phyloP scores from a whole-genome alignment of 2,888 invertebrate genomes.

The Mellilla xanthometata region DNA sequence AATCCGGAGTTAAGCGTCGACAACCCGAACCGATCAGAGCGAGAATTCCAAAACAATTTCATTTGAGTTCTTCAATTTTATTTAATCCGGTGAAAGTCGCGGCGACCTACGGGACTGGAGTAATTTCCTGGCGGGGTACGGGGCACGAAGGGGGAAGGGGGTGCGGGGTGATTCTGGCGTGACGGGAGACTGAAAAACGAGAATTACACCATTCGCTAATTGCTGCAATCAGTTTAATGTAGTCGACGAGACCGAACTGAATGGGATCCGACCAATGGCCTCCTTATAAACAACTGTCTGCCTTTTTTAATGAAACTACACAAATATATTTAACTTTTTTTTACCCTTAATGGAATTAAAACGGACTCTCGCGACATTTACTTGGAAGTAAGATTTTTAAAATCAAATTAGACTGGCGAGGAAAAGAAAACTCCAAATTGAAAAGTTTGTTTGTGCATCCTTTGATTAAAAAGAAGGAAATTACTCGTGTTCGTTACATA shows the following conservation, averaged over 20 bases:
- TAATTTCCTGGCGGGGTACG: slow-evolving; percentile 65
- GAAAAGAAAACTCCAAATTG: slow-evolving; percentile 10
- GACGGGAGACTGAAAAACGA: slow-evolving; percentile 66
- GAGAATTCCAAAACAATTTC: slow-evolving; percentile 73
- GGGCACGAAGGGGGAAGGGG: slow-evolving; percentile 38
- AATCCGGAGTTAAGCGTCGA: slow-evolving; percentile 53
- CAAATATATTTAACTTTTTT: slow-evolving; percentile 21
- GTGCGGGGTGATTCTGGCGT: slow-evolving; percentile 34
- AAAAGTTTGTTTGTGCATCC: slow-evolving; percentile 17
- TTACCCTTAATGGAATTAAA: slow-evolving; percentile 23
- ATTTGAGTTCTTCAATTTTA: slow-evolving; percentile 73
- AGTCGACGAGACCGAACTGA: slow-evolving; percentile 72
- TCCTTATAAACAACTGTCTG: slow-evolving; percentile 57
- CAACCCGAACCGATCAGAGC: slow-evolving; percentile 60
- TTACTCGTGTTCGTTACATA: too few species aligned
- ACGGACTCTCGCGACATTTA: slow-evolving; percentile 22
- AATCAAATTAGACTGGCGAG: slow-evolving; percentile 19
- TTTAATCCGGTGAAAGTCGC: slow-evolving; percentile 70
- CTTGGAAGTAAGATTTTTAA: slow-evolving; percentile 21
- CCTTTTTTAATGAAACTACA: slow-evolving; percentile 34
- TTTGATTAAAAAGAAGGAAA: slow-evolving; percentile 13
- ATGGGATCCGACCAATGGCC: slow-evolving; percentile 58
- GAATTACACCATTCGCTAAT: slow-evolving; percentile 80
- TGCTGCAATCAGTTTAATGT: slow-evolving; percentile 81
- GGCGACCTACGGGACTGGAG: slow-evolving; percentile 70